Evolutionary conservation across 2,797 vertebrate species (phyloP), one percentile per base, ranked within the genome.

Genomic region (Champsocephalus gunnari): DNA sequence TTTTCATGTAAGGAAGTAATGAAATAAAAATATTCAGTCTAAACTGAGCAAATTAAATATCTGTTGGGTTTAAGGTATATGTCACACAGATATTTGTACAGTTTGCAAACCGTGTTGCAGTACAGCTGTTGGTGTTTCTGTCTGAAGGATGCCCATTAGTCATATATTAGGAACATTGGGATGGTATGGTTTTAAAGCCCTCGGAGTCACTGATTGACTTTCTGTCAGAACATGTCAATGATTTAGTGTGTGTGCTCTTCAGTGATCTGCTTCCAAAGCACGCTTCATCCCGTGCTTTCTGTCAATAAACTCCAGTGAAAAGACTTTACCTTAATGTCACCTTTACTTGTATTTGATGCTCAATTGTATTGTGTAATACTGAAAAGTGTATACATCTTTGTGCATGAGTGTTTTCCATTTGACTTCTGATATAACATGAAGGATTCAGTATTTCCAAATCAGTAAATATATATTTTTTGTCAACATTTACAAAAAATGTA

Each of bases 261-360:
- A 73, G 14, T 34, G 57, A 24, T 45, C 57, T 74, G 6, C 38
- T 45, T 67, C 48, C 58, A 59, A 24, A 71, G 12, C 60, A 51
- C 32, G 65, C 41, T 19, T 61, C 44, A 50, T 56, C 55, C 21
- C 12, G 38, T 58, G 12, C 28, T 79, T 72, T 67, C 63, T 51
- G 19, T 68, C 57, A 81, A 71, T 80, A 75, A 76, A 81, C 32
- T 62, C 41, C 41, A 66, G 45, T 71, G 51, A 80, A 62, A 49
- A 48, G 14, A 54, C 5, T 57, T 28, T 10, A n/a, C 48, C n/a
- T 19, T 7, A 6, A 60, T 14, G 58, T 19, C 12, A 63, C 16
- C 28, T 7, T 49, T 49, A 47, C n/a, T 50, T 53, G 19, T 12
- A 24, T 53, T 4, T 50, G 12, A 21, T 4, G 34, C 34, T 38